Evolutionary conservation across 2,888 invertebrate species (phyloP).

Genomic region (Troglohyphantes excavatus): DNA sequence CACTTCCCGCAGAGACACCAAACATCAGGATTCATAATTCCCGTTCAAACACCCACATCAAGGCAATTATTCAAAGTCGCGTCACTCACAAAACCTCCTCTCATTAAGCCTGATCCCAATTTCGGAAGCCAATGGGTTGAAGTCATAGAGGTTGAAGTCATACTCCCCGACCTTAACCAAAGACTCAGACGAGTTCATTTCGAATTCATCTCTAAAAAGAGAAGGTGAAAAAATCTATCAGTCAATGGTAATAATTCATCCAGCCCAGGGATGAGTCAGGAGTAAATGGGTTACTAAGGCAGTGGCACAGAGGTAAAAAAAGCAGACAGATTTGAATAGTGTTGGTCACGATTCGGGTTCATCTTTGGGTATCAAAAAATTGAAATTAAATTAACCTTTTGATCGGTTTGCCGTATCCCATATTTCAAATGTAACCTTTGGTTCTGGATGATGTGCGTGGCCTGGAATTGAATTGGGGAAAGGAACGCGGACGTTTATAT

Average conservation of each 20-base stretch:
- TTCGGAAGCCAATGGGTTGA: not conserved
- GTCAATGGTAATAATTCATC: not conserved
- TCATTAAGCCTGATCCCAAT: not conserved
- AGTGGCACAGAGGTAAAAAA: constrained; percentile 20
- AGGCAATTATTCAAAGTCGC: not conserved
- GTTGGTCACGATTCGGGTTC: constrained; percentile 29
- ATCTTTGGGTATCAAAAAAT: constrained; percentile 11
- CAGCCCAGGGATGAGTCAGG: constrained; percentile 21
- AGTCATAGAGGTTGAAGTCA: not conserved
- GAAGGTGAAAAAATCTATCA: constrained; percentile 30
- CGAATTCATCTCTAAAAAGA: too few relatives aligned
- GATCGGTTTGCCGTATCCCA: constrained; percentile 13
- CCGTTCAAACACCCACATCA: not conserved
- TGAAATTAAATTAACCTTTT: constrained; percentile 31
- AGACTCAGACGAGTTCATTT: too few relatives aligned
- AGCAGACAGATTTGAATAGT: not conserved
- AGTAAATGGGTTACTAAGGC: constrained; percentile 57
- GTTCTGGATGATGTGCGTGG: not conserved
- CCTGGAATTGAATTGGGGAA: not conserved
- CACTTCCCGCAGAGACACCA: not conserved
- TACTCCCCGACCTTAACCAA: too few relatives aligned
- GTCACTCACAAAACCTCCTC: not conserved
- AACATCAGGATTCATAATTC: too few relatives aligned
- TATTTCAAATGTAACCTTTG: constrained; percentile 8
- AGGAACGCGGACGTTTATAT: not conserved